phyloP scores from a whole-genome alignment of 2,888 invertebrate genomes.

The Caenorhabditis sp. region DNA sequence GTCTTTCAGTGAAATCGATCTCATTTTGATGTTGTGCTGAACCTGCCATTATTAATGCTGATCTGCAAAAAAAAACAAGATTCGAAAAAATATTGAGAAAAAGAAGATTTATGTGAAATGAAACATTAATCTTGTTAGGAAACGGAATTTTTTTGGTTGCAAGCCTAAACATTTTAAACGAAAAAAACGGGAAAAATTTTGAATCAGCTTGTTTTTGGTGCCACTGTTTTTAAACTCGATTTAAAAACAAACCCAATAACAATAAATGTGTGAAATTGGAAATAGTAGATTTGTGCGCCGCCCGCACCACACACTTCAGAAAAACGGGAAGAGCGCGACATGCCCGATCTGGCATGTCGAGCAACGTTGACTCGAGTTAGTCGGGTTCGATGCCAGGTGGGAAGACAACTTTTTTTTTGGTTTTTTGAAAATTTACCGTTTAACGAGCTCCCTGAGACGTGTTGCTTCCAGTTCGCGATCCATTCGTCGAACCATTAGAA shows the following conservation, averaged over 20 bases:
- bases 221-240: too few species aligned
- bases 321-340: too few species aligned
- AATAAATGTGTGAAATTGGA: too few species aligned
- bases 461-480: conserved; percentile 37
- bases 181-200: conserved; percentile 1
- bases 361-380: too few species aligned
- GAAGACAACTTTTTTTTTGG: too few species aligned
- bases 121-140: background rate
- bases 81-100: background rate
- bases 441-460: conserved; percentile 41
- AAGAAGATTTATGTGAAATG: background rate
- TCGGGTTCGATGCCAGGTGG: too few species aligned
- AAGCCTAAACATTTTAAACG: background rate
- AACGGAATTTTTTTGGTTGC: too few species aligned
- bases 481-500: conserved; percentile 47
- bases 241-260: too few species aligned
- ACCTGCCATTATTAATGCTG: conserved; percentile 56
- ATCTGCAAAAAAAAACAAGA: conserved; percentile 32
- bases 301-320: too few species aligned
- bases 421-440: conserved; percentile 31
- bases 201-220: too few species aligned
- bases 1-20: conserved; percentile 34
- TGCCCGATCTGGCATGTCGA: too few species aligned
- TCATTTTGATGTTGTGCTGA: conserved; percentile 36
- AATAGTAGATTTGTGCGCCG: too few species aligned